These are phyloP conservation scores for Scaptomyza graminum DNA, from an alignment of 1,140 invertebrate species.

Conservation along the genomic window DNA sequence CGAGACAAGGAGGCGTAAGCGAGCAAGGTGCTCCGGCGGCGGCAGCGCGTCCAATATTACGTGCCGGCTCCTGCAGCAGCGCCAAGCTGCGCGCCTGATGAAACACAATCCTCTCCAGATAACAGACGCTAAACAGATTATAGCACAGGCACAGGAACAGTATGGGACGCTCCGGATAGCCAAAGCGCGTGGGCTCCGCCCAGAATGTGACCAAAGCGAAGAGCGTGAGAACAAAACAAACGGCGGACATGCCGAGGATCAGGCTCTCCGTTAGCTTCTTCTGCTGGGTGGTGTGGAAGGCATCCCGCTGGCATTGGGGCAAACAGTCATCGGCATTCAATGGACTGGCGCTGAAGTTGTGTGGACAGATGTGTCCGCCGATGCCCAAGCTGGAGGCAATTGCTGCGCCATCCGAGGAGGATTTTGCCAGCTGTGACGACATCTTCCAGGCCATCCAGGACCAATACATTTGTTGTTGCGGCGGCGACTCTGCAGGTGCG, in stretches of 20 bases:
- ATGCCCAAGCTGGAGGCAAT: background rate
- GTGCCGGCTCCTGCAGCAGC: conserved; percentile 84
- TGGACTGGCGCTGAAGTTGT: conserved; percentile 73
- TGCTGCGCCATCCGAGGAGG: conserved; percentile 6
- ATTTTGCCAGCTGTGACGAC: conserved; percentile 50
- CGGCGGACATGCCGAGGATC: conserved; percentile 92
- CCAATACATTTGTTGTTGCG: conserved; percentile 63
- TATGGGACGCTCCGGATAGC: conserved; percentile 93
- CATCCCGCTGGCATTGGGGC: conserved; percentile 89
- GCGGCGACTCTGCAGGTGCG: conserved; percentile 9
- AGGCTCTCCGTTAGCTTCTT: conserved; percentile 91
- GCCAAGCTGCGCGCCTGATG: conserved; percentile 87
- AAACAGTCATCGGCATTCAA: conserved; percentile 84
- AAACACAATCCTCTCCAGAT: conserved; percentile 81
- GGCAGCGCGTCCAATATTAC: conserved; percentile 75
- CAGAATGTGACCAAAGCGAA: conserved; percentile 95
- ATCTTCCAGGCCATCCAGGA: conserved; percentile 70
- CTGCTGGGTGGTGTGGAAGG: conserved; percentile 89
- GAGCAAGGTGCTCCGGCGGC: conserved; percentile 85
- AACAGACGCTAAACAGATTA: conserved; percentile 88
- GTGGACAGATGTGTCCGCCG: conserved; percentile 59
- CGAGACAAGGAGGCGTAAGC: conserved; percentile 91
- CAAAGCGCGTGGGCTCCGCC: conserved; percentile 92
- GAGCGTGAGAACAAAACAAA: conserved; percentile 93
- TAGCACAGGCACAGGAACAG: conserved; percentile 95